Evolutionary conservation across 2,113 vertebrate genomes (phyloP), one percentile per base, ranked within the genome.

Genomic region (Lichenostomus cassidix): DNA sequence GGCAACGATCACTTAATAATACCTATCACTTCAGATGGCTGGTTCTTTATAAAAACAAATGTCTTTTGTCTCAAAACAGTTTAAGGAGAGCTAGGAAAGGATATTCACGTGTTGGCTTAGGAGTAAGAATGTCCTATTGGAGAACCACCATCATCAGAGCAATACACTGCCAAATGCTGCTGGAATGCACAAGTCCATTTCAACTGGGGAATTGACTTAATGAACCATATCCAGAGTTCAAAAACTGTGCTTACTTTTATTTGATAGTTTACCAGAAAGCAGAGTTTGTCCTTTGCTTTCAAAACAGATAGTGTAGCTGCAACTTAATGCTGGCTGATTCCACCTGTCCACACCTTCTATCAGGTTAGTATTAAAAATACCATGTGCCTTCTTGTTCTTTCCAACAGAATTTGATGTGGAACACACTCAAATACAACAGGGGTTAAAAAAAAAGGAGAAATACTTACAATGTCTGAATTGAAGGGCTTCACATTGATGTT

Each of bases 391-490:
- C 83, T 46, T n/a, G 25, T 5, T 87, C 81, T 63, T 80, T 59
- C 37, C 52, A 67, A 4, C 3, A 56, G 67, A 52, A 56, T 52
- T 62, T 52, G 33, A 28, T 19, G 39, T 37, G 60, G 35, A 81
- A 29, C 29, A 31, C 25, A 68, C 68, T 50, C 15, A 60, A 68
- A 17, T 29, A 13, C 52, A 44, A 20, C 0, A 7, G 25, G 4
- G 18, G 10, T 44, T 17, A 44, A 44, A 44, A 11, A 11, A 1
- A 37, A 60, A 74, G 15, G 53, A 55, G 4, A 11, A 4, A 18
- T 58, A 98, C 99, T 99, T 92, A 99, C 99, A n/a, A 98, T 97
- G 86, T 99, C 99, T 1, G 99, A 99, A 95, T 98, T 98, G 98
- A 98, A 99, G 64, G 99, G 99, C 90, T 99, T 99, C 90, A 97